Conservation (phyloP, 2,113 vertebrate species). For the Uropsilus gracilis region DNA sequence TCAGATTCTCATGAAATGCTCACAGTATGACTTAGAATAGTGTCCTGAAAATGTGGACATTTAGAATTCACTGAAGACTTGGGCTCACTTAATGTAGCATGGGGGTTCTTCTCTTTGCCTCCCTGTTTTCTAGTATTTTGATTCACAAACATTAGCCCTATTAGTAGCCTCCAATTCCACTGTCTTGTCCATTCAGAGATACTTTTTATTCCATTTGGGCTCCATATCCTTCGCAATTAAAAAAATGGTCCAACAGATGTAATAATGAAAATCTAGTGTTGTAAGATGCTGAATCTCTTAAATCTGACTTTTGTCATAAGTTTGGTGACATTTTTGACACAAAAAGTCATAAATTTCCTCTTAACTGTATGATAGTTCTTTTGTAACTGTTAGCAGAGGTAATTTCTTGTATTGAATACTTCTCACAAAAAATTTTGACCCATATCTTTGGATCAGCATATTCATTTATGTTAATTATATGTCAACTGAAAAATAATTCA, state of each 20-base stretch:
- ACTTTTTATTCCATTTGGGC: neutral
- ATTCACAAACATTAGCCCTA: neutral
- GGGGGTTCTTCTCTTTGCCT: neutral
- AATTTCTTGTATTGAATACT: neutral
- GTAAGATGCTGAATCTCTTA: neutral
- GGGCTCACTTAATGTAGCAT: neutral
- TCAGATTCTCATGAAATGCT: neutral
- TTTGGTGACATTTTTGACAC: neutral
- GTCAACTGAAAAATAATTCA: neutral
- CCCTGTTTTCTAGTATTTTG: neutral
- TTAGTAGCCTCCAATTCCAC: neutral
- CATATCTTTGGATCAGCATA: neutral
- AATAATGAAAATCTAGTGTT: neutral
- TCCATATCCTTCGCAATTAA: neutral
- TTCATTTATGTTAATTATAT: neutral
- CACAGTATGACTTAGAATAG: neutral
- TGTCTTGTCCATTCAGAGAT: neutral
- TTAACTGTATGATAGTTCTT: neutral
- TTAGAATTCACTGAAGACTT: neutral
- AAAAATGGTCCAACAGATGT: neutral
- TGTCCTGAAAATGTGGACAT: neutral
- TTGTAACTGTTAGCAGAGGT: neutral
- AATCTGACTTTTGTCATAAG: neutral
- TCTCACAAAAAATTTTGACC: neutral
- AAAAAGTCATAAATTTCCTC: neutral